Percentiles rank a stretch among this genome's conserved stretches.
Conservation (phyloP, 2,888 invertebrate species). For the Acanthosepion esculentum region DNA sequence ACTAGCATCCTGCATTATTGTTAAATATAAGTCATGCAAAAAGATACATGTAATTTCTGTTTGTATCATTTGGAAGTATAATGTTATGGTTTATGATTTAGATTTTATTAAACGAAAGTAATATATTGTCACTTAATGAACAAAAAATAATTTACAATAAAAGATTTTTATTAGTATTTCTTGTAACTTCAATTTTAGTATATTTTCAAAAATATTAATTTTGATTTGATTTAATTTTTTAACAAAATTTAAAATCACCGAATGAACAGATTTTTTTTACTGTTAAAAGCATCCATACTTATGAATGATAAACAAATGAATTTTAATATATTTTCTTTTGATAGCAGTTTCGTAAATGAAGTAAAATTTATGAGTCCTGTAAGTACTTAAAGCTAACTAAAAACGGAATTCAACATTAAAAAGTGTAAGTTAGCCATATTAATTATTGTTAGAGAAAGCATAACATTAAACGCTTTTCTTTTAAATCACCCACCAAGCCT, state of each 20-base stretch:
- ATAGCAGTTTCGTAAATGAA: conserved; percentile 33
- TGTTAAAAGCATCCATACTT: neutral
- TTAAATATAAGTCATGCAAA: too few species aligned
- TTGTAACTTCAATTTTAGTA: neutral
- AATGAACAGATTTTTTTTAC: neutral
- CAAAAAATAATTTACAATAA: neutral
- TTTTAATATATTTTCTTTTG: conserved; percentile 12
- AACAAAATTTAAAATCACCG: neutral
- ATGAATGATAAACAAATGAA: neutral
- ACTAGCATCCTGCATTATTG: too few species aligned
- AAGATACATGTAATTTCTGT: too few species aligned
- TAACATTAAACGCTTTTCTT: conserved; percentile 34
- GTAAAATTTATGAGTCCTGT: neutral
- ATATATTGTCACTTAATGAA: neutral
- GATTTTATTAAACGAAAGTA: too few species aligned
- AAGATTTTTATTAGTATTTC: neutral
- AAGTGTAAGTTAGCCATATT: neutral
- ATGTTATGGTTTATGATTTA: neutral
- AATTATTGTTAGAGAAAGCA: neutral
- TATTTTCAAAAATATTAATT: neutral
- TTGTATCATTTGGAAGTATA: neutral
- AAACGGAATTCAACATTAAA: neutral
- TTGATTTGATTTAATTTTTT: neutral
- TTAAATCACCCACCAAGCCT: conserved; percentile 40
- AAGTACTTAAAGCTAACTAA: neutral